These are phyloP conservation scores for Engystomops pustulosus DNA, from an alignment of 2,113 vertebrate genomes.

Conservation along the genomic window DNA sequence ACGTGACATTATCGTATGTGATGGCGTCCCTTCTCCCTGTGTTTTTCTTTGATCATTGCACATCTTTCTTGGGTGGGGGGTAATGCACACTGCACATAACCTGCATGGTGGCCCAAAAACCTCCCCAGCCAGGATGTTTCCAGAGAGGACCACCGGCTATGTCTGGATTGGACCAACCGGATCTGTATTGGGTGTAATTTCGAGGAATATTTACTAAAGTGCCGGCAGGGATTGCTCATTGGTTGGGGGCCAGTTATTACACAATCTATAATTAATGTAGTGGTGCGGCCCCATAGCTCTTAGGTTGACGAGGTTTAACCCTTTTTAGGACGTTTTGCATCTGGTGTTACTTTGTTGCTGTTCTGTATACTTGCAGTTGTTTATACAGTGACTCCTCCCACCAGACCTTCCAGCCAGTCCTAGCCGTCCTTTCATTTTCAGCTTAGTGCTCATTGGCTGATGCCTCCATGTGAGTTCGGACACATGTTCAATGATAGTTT, in stretches of 20 bases:
- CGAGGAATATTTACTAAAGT: no score
- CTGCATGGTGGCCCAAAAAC: no score
- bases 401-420: neutral
- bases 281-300: neutral
- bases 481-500: no score
- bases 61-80: no score
- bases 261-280: no score
- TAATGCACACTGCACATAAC: neutral
- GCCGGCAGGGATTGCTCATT: no score
- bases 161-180: no score
- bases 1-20: neutral
- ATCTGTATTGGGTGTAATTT: no score
- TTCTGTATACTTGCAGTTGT: neutral
- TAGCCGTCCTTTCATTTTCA: constrained; percentile 39
- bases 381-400: constrained; percentile 23
- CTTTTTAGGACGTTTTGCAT: neutral
- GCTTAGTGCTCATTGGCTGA: neutral
- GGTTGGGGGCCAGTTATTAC: no score
- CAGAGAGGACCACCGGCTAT: no score
- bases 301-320: neutral
- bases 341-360: neutral
- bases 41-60: no score
- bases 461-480: neutral
- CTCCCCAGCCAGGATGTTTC: no score
- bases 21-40: neutral